Conservation (phyloP, 92 coral and sea anemone genomes). For the Palythoa heliodiscus region DNA sequence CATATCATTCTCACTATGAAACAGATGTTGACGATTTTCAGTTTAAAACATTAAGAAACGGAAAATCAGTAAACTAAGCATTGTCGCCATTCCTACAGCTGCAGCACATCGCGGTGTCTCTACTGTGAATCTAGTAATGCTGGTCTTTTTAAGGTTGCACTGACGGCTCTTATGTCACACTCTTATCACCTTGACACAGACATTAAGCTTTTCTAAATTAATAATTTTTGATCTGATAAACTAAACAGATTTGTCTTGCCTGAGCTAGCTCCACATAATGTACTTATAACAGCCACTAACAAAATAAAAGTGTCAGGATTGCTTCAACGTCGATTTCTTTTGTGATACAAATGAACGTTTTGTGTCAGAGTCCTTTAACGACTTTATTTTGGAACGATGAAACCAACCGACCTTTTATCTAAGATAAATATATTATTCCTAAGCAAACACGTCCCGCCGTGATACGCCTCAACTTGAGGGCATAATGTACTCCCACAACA, state of each 20-base stretch:
- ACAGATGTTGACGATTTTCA: slow-evolving; percentile 40
- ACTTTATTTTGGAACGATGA: slow-evolving; percentile 15
- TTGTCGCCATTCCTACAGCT: slow-evolving; percentile 13
- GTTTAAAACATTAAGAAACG: not conserved
- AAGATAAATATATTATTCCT: slow-evolving; percentile 38
- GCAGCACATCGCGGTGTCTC: not conserved
- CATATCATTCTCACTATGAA: not conserved
- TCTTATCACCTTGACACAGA: slow-evolving; percentile 39
- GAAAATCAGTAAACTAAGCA: slow-evolving; percentile 8
- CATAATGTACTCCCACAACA: not conserved
- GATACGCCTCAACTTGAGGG: not conserved
- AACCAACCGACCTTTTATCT: slow-evolving; percentile 36
- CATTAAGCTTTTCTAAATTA: slow-evolving; percentile 29
- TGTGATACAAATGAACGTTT: not conserved
- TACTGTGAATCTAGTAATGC: not conserved
- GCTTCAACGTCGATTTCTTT: not conserved
- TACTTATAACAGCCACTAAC: slow-evolving; percentile 2
- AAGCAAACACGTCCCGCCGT: slow-evolving; percentile 40
- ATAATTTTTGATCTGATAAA: slow-evolving; percentile 39
- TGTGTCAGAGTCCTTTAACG: not conserved
- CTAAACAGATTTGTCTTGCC: slow-evolving; percentile 39
- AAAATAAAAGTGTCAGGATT: not conserved
- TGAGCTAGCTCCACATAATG: slow-evolving; percentile 13
- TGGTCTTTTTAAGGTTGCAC: not conserved
- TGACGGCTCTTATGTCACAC: slow-evolving; percentile 2